Conservation (phyloP, 2,888 invertebrate genomes). For the Trypoxylon attenuatum region DNA sequence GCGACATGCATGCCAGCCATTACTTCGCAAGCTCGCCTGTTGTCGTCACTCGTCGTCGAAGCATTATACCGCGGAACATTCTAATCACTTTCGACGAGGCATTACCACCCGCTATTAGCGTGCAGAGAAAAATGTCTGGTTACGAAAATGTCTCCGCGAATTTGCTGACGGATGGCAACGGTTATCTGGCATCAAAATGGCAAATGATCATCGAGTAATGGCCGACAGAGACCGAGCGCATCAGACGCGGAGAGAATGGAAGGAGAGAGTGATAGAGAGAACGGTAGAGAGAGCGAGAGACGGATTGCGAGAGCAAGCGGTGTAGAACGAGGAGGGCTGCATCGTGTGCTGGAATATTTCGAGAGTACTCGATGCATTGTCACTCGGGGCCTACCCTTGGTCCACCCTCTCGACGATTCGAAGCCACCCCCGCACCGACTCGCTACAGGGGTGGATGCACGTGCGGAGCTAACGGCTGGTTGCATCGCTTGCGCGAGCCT, state of each 20-base stretch:
- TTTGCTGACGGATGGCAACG: conserved; percentile 26
- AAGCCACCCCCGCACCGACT: conserved; percentile 40
- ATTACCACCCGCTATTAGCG: conserved; percentile 1
- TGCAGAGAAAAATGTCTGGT: conserved; percentile 13
- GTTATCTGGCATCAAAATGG: conserved; percentile 49
- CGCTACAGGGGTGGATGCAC: conserved; percentile 38
- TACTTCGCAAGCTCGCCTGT: too few species aligned
- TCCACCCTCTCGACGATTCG: conserved; percentile 54
- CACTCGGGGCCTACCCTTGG: conserved; percentile 51
- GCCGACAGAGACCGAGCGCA: conserved; percentile 17
- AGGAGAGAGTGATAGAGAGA: conserved; percentile 10
- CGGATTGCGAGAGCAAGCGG: conserved; percentile 6
- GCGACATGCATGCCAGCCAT: too few species aligned
- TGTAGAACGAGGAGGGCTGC: conserved; percentile 25
- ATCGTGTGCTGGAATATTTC: conserved; percentile 56
- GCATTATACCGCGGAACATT: not conserved
- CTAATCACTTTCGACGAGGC: too few species aligned
- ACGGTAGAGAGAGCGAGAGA: conserved; percentile 6
- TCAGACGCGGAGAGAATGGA: conserved; percentile 17
- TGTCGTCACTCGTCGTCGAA: too few species aligned
- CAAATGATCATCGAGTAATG: conserved; percentile 54
- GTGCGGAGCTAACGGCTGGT: conserved; percentile 45
- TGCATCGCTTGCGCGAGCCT: conserved; percentile 33
- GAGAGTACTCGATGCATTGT: conserved; percentile 63
- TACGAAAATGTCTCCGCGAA: conserved; percentile 15